These are phyloP conservation scores for Hemaris fuciformis DNA, from an alignment of 2,888 invertebrate species.

Conservation along the genomic window DNA sequence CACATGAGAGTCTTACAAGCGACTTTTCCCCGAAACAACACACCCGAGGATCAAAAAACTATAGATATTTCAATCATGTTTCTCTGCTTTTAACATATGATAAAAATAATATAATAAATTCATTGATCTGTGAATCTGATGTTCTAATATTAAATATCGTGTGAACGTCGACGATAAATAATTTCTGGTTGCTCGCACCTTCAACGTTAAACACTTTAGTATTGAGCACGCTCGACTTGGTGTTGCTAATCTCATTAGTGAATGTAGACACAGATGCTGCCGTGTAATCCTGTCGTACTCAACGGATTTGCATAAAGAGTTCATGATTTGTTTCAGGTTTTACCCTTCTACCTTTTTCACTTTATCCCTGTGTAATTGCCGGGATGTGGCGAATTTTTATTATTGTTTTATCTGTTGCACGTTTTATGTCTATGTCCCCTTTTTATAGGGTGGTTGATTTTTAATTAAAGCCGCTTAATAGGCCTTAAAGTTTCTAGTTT, in stretches of 20 bases:
- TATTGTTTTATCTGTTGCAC: slow-evolving; percentile 11
- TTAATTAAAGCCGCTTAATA: neutral
- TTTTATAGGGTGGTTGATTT: neutral
- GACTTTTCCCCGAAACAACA: too few relatives aligned
- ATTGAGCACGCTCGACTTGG: slow-evolving; percentile 36
- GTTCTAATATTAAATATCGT: neutral
- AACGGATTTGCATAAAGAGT: slow-evolving; percentile 60
- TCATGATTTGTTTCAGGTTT: slow-evolving; percentile 53
- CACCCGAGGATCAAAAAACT: too few relatives aligned
- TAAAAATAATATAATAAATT: neutral
- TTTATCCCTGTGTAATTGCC: slow-evolving; percentile 18
- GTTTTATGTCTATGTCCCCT: slow-evolving; percentile 10
- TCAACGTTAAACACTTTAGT: slow-evolving; percentile 7
- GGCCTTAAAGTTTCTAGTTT: neutral
- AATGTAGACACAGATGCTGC: slow-evolving; percentile 64
- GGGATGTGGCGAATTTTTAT: slow-evolving; percentile 17
- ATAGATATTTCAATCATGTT: too few relatives aligned
- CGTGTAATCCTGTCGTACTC: slow-evolving; percentile 55
- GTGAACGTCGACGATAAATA: neutral
- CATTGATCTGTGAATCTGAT: neutral
- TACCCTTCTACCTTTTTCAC: slow-evolving; percentile 35
- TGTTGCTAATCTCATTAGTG: slow-evolving; percentile 67
- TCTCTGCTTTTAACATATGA: slow-evolving; percentile 14
- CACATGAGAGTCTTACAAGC: too few relatives aligned
- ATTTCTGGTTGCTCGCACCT: slow-evolving; percentile 8